A percentile compares a stretch with the other conserved stretches of the same genome.
These are phyloP conservation scores for Drosophila atripex DNA, from an alignment of 2,888 invertebrate genomes.

Conservation along the genomic window DNA sequence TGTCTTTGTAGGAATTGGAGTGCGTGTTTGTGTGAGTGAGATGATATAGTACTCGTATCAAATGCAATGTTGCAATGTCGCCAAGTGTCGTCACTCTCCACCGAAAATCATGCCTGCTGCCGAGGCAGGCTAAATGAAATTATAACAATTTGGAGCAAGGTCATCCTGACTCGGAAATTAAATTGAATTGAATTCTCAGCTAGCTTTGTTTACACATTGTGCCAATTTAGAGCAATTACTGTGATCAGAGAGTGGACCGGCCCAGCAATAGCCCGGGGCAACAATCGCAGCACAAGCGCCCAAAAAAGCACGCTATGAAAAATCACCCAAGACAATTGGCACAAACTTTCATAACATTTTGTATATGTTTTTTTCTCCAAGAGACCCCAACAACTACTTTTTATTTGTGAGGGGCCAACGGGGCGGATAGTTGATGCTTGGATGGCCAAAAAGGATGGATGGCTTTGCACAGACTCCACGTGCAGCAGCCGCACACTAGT, in stretches of 20 bases:
- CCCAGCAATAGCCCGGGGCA: background rate
- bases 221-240: constrained; percentile 38
- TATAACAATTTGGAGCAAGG: constrained; percentile 47
- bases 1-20: constrained; percentile 6
- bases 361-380: constrained; percentile 42
- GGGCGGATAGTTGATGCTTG: constrained; percentile 1
- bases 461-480: constrained; percentile 49
- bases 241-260: background rate
- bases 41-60: constrained; percentile 7
- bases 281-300: constrained; percentile 2
- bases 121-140: constrained; percentile 14
- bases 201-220: constrained; percentile 37
- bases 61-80: constrained; percentile 13
- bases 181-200: constrained; percentile 18
- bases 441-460: constrained; percentile 18
- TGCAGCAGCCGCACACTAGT: constrained; percentile 25
- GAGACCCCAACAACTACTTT: background rate
- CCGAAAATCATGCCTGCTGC: background rate
- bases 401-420: constrained; percentile 13
- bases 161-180: constrained; percentile 33
- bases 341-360: constrained; percentile 62
- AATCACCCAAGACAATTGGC: constrained; percentile 65
- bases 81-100: background rate
- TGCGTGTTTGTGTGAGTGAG: constrained; percentile 16
- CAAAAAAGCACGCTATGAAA: constrained; percentile 68